phyloP scores from a whole-genome alignment of 1,140 invertebrate genomes.

The Drosophila bifasciata region DNA sequence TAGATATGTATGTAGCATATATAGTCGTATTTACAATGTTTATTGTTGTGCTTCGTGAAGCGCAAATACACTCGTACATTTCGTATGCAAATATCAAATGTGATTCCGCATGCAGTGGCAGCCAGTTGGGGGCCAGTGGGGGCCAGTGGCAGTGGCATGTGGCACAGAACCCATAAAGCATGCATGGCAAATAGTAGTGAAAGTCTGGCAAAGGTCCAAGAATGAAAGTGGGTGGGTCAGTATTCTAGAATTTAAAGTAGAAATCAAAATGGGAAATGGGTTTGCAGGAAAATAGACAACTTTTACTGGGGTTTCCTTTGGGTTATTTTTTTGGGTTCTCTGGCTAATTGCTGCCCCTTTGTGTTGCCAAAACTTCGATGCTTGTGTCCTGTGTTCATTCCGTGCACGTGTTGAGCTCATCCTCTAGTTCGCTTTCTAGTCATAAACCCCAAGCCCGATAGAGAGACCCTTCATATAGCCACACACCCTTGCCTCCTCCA shows the following conservation, averaged over 20 bases:
- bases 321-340: slow-evolving; percentile 19
- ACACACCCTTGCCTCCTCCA: slow-evolving; percentile 15
- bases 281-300: not conserved
- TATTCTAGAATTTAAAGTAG: slow-evolving; percentile 34
- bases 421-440: slow-evolving; percentile 22
- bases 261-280: slow-evolving; percentile 30
- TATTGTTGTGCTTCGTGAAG: slow-evolving; percentile 79
- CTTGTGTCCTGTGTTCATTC: slow-evolving; percentile 30
- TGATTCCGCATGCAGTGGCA: slow-evolving; percentile 64
- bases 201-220: slow-evolving; percentile 30
- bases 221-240: slow-evolving; percentile 3
- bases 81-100: slow-evolving; percentile 78
- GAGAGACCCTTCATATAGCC: slow-evolving; percentile 17
- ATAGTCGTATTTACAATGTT: slow-evolving; percentile 74
- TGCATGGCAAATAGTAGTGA: slow-evolving; percentile 45
- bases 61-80: slow-evolving; percentile 68
- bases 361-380: slow-evolving; percentile 30
- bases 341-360: slow-evolving; percentile 70
- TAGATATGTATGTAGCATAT: slow-evolving; percentile 22
- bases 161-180: slow-evolving; percentile 41
- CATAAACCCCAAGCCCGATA: slow-evolving; percentile 12
- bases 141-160: not conserved
- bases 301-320: slow-evolving; percentile 15
- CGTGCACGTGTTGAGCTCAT: slow-evolving; percentile 62
- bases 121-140: no score